Evolutionary conservation across 2,113 vertebrate species (phyloP), one percentile per base, ranked within the genome.

Genomic region (Hypocryptadius cinnamomeus): DNA sequence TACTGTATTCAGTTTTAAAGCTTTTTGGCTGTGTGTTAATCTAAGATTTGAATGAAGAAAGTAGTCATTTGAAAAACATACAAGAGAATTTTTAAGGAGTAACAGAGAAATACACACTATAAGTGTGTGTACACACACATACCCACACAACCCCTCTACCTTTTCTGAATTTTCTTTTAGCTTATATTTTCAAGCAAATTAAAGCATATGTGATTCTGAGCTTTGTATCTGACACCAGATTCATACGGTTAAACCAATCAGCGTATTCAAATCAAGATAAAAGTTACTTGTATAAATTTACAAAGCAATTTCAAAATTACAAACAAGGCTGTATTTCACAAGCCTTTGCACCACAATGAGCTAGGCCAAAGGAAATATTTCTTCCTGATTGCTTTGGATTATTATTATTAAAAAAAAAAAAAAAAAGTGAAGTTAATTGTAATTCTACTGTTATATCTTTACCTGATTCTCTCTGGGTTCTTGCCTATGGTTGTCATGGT

Each of bases 401-500:
- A 22, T 54, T 81, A 39, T 80, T 72, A 40, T 54, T 47, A 20
- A 19, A 40, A 24, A 80, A 80, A 64, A 69, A 18, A 77, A 89
- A 87, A 37, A 72, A n/a, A 95, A 37, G 79, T 79, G 70, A 94
- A 90, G 71, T 73, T 94, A 87, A 70, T 88, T 95, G 78, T 95
- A 86, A 78, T 96, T 93, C 73, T 90, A 91, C 81, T 91, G 73
- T 91, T 94, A 93, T 95, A 94, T 97, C 92, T 89, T 96, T 97
- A 98, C 98, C 97, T 97, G 95, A 93, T 96, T 95, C 92, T 97
- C 84, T 97, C 96, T 87, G 96, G 93, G 88, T 95, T 91, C 95
- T 78, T 96, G 96, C 96, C 96, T 92, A 81, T 27, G 95, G 98
- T 98, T 98, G 97, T 98, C 97, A 98, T 95, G 93, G 98, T 78